phyloP scores from a whole-genome alignment of 2,888 invertebrate species.

The Halictus quadricinctus region DNA sequence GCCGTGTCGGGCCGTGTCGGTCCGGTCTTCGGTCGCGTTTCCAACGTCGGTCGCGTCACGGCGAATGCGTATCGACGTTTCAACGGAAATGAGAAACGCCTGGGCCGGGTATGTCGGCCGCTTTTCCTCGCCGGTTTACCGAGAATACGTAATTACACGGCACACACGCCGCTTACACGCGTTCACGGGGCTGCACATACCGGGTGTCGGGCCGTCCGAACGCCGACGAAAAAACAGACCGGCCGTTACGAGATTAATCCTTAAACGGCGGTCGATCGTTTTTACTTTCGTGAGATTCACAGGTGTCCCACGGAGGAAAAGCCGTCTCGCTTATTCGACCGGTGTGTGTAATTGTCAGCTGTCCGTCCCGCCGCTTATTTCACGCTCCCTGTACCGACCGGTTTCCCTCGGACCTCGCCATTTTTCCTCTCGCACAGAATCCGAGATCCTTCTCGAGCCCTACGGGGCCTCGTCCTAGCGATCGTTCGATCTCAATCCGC shows the following conservation, averaged over 20 bases:
- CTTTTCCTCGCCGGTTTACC: conserved; percentile 60
- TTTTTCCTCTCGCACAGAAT: conserved; percentile 10
- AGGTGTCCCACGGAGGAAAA: conserved; percentile 51
- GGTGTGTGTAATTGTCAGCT: conserved; percentile 48
- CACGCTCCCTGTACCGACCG: conserved; percentile 24
- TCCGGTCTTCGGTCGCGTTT: neutral
- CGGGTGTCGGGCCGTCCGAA: conserved; percentile 45
- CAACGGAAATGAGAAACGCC: conserved; percentile 60
- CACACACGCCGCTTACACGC: conserved; percentile 60
- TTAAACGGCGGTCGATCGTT: conserved; percentile 49
- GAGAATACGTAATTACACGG: conserved; percentile 66
- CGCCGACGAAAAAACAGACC: conserved; percentile 41
- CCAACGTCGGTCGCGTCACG: neutral
- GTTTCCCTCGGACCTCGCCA: conserved; percentile 10
- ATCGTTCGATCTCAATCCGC: neutral
- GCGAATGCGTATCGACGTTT: conserved; percentile 52
- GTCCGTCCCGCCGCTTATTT: conserved; percentile 35
- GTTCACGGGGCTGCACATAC: conserved; percentile 47
- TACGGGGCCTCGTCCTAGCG: neutral
- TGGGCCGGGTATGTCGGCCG: conserved; percentile 49
- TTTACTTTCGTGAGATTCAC: conserved; percentile 58
- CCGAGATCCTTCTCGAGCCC: neutral
- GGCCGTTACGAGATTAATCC: conserved; percentile 57
- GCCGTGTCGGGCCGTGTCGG: no score
- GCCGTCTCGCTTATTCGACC: conserved; percentile 41